Evolutionary conservation across 2,888 invertebrate species (phyloP).

Genomic region (Lepidonotus clava): DNA sequence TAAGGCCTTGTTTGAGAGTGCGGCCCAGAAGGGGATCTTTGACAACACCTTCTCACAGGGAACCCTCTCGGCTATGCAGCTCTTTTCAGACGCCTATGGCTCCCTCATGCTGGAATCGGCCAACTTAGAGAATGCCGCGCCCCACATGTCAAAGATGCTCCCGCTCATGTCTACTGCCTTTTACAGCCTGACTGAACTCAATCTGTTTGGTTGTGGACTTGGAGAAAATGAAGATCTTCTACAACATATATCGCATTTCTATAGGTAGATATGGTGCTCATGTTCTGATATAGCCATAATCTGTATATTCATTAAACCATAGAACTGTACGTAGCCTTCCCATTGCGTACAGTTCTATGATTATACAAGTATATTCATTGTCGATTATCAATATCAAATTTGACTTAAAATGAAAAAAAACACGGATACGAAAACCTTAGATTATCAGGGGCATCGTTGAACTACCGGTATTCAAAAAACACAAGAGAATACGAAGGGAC

Average conservation of each 20-base stretch:
- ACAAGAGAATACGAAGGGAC: too few relatives aligned
- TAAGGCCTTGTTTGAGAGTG: constrained; percentile 59
- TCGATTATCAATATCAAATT: neutral
- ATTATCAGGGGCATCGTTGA: too few relatives aligned
- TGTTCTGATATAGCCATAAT: neutral
- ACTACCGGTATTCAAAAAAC: too few relatives aligned
- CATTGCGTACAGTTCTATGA: too few relatives aligned
- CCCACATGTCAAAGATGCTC: constrained; percentile 51
- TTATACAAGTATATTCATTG: neutral
- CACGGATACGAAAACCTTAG: too few relatives aligned
- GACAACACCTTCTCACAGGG: neutral
- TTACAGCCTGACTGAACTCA: constrained; percentile 57
- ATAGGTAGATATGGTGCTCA: constrained; percentile 32
- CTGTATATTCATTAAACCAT: neutral
- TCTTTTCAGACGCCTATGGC: constrained; percentile 61
- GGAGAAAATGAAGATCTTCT: constrained; percentile 65
- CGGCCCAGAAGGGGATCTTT: constrained; percentile 56
- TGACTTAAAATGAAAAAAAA: too few relatives aligned
- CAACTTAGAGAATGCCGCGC: constrained; percentile 43
- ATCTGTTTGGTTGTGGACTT: constrained; percentile 60
- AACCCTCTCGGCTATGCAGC: constrained; percentile 25
- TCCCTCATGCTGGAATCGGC: constrained; percentile 50
- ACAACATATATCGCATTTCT: constrained; percentile 57
- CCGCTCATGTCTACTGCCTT: constrained; percentile 55
- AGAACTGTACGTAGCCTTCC: neutral